Conservation (phyloP, 30 jellyfish, hydroid and myxozoan genomes). For the Aurelia coerulea region DNA sequence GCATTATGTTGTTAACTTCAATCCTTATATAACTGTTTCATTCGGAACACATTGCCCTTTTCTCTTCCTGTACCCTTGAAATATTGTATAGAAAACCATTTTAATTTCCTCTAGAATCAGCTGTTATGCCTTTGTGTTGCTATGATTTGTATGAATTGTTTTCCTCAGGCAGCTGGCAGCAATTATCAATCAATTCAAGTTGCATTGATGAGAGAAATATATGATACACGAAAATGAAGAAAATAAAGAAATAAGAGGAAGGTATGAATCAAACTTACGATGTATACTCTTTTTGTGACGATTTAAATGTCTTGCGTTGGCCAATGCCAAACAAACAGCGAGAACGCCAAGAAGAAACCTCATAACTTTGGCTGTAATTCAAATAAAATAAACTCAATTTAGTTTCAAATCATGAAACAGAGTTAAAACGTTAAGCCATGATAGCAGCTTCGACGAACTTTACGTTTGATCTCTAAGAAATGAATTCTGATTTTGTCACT, state of each 20-base stretch:
- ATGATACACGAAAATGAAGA: too few species aligned
- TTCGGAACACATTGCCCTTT: too few species aligned
- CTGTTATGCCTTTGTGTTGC: too few species aligned
- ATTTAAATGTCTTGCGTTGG: conserved; percentile 73
- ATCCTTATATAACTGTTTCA: too few species aligned
- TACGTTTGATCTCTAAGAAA: conserved; percentile 47
- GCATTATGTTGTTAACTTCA: too few species aligned
- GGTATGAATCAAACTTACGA: conserved; percentile 25
- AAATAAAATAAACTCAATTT: conserved; percentile 1
- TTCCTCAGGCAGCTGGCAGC: too few species aligned
- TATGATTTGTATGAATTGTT: too few species aligned
- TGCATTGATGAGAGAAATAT: too few species aligned
- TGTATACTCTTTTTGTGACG: conserved; percentile 13
- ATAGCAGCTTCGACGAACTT: conserved; percentile 12
- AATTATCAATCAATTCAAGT: too few species aligned
- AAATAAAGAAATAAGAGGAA: not conserved
- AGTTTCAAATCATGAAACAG: conserved; percentile 8
- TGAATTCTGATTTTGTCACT: conserved; percentile 43
- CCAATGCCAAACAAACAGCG: conserved; percentile 76
- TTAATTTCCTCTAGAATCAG: too few species aligned
- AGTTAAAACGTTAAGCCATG: conserved; percentile 42
- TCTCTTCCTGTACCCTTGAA: too few species aligned
- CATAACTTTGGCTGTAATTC: conserved; percentile 61
- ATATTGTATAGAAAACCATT: too few species aligned
- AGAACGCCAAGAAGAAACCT: conserved; percentile 80